Conservation (phyloP, 2,888 invertebrate species). For the Lathronympha strigana region DNA sequence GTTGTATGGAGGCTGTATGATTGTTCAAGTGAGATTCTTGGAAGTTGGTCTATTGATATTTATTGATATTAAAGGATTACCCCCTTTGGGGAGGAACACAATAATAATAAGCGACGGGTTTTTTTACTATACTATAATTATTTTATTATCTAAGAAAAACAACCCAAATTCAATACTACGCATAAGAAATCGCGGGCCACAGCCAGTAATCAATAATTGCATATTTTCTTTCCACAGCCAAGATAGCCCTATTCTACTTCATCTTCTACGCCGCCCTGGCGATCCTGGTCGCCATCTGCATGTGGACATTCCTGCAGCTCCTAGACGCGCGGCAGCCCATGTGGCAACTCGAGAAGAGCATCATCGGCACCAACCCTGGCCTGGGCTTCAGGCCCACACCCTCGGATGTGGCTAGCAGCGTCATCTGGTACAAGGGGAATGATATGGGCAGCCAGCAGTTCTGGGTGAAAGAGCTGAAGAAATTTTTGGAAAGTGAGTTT, state of each 20-base stretch:
- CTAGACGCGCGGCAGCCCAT: conserved; percentile 94
- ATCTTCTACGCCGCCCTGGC: conserved; percentile 96
- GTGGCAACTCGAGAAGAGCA: conserved; percentile 93
- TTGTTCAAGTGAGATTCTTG: too few species aligned
- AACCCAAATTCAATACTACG: too few species aligned
- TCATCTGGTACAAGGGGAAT: conserved; percentile 97
- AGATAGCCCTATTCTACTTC: conserved; percentile 97
- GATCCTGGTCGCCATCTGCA: conserved; percentile 96
- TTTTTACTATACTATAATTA: too few species aligned
- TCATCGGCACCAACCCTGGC: conserved; percentile 98
- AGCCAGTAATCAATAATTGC: neutral
- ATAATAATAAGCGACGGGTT: too few species aligned
- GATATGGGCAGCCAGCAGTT: conserved; percentile 89
- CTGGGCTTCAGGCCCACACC: conserved; percentile 98
- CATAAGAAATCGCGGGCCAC: too few species aligned
- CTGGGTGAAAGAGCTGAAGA: conserved; percentile 90
- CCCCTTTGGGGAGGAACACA: too few species aligned
- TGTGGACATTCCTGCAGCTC: conserved; percentile 97
- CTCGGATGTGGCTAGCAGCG: conserved; percentile 93
- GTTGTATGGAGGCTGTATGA: too few species aligned
- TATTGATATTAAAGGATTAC: too few species aligned
- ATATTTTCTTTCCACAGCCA: conserved; percentile 85
- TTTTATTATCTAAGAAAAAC: too few species aligned
- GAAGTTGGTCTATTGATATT: too few species aligned
- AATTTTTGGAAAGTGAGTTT: conserved; percentile 90